Evolutionary conservation across 1,140 invertebrate species (phyloP).

Genomic region (Geopemphigus sp.): DNA sequence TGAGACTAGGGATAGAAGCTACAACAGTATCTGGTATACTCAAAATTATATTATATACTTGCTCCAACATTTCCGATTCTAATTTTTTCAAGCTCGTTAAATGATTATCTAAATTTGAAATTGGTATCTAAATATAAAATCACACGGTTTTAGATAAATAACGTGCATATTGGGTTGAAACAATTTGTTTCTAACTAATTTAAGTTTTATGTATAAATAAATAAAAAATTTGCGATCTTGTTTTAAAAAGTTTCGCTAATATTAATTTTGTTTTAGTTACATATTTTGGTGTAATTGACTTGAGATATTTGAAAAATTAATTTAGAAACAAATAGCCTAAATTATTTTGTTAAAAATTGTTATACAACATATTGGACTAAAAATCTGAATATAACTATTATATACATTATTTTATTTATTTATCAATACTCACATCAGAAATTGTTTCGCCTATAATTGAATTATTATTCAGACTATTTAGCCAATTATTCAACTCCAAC

Average conservation of each 20-base stretch:
- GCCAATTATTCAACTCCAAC: neutral
- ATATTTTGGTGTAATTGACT: too few species aligned
- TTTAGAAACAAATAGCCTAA: too few species aligned
- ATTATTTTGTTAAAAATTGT: too few species aligned
- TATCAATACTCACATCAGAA: constrained; percentile 26
- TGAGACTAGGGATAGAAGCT: constrained; percentile 16
- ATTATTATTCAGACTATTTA: constrained; percentile 4
- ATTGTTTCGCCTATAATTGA: neutral
- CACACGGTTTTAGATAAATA: neutral
- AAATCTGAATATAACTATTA: neutral
- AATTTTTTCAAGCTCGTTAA: constrained; percentile 12
- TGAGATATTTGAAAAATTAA: too few species aligned
- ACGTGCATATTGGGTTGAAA: too few species aligned
- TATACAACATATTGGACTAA: too few species aligned
- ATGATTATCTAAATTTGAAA: constrained; percentile 19
- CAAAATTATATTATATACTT: constrained; percentile 22
- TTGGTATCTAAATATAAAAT: constrained; percentile 33
- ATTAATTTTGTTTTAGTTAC: too few species aligned
- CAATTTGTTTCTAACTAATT: too few species aligned
- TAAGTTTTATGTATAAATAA: too few species aligned
- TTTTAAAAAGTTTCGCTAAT: too few species aligned
- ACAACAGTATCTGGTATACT: constrained; percentile 14
- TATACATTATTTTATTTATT: neutral
- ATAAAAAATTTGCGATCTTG: too few species aligned
- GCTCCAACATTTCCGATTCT: constrained; percentile 27